phyloP scores from a whole-genome alignment of 2,888 invertebrate species.

The Nemurella pictetii region DNA sequence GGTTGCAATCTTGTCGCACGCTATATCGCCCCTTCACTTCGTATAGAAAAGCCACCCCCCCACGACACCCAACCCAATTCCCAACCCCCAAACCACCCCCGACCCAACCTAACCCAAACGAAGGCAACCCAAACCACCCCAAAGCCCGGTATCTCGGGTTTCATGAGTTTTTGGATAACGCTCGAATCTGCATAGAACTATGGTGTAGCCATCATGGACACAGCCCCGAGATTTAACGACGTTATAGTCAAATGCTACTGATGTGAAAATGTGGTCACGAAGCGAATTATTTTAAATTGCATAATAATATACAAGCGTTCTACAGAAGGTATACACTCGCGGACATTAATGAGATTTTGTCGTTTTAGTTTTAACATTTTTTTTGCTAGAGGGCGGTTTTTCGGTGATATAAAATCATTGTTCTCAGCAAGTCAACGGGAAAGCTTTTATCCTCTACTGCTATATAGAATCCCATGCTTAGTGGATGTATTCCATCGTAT shows the following conservation, averaged over 20 bases:
- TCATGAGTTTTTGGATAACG: not conserved
- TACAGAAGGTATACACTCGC: too few species aligned
- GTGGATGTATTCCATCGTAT: not conserved
- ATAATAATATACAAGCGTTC: not conserved
- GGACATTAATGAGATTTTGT: too few species aligned
- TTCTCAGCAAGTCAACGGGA: not conserved
- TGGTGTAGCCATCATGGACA: not conserved
- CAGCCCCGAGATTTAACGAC: not conserved
- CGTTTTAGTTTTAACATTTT: not conserved
- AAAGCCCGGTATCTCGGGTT: not conserved
- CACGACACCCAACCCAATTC: not conserved
- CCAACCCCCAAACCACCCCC: not conserved
- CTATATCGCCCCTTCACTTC: not conserved
- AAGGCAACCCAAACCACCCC: not conserved
- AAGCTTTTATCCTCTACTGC: not conserved
- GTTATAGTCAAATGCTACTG: not conserved
- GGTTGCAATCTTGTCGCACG: slow-evolving; percentile 3
- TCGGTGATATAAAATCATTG: not conserved
- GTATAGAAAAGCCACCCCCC: not conserved
- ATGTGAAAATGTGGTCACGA: not conserved
- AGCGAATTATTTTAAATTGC: not conserved
- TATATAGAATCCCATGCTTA: not conserved
- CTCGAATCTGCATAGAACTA: not conserved
- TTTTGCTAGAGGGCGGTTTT: not conserved
- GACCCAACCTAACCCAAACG: not conserved